Evolutionary conservation across 2,797 vertebrate genomes (phyloP).

Genomic region (Chiroxiphia lanceolata): DNA sequence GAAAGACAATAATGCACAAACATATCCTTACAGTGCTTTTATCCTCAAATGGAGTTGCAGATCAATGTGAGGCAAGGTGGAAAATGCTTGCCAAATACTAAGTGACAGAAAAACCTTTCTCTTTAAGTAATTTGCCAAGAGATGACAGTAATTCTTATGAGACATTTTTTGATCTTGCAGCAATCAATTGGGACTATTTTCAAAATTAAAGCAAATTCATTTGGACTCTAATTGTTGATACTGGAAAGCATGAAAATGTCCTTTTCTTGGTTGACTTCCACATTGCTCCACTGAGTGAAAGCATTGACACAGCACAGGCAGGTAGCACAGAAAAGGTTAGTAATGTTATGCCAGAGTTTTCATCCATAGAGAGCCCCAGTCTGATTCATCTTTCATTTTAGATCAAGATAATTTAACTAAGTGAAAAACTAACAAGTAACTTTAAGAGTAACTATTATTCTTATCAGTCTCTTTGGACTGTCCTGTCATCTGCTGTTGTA

Average conservation of each 20-base stretch:
- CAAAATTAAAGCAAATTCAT: neutral
- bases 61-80: neutral
- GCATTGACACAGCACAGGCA: neutral
- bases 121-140: neutral
- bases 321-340: neutral
- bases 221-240: neutral
- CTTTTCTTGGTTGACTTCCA: neutral
- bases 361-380: neutral
- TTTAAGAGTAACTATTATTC: neutral
- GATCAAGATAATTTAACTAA: neutral
- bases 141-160: neutral
- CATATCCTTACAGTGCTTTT: neutral
- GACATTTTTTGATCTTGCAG: neutral
- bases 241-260: neutral
- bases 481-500: neutral
- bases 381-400: neutral
- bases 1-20: conserved; percentile 15
- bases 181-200: neutral
- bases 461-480: neutral
- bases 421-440: neutral
- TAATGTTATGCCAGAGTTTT: neutral
- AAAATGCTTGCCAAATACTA: neutral
- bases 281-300: neutral
- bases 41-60: neutral
- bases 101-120: neutral